phyloP scores from a whole-genome alignment of 1,140 invertebrate genomes.

The Hylaeus anthracinus region DNA sequence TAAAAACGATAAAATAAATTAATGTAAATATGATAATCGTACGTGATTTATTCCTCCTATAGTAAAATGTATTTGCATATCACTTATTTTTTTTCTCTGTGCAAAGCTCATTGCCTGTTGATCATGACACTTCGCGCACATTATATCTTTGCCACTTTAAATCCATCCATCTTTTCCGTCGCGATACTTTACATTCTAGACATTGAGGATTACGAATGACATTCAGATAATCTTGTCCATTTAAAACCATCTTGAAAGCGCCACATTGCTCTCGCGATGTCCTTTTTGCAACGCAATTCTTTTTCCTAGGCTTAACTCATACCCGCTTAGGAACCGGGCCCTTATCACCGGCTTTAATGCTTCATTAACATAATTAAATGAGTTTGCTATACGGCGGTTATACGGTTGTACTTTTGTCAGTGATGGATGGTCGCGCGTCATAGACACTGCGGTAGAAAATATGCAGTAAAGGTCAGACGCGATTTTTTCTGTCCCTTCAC shows the following conservation, averaged over 20 bases:
- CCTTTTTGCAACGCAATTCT: neutral
- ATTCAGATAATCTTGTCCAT: neutral
- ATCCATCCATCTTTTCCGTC: too few species aligned
- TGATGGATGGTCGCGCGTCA: conserved; percentile 41
- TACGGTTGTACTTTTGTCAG: conserved; percentile 11
- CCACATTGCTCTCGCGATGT: neutral
- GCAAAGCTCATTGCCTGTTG: too few species aligned
- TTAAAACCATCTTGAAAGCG: neutral
- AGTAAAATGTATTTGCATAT: too few species aligned
- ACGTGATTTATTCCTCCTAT: too few species aligned
- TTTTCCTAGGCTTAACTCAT: conserved; percentile 5
- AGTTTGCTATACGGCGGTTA: conserved; percentile 25
- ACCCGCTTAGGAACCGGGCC: conserved; percentile 3
- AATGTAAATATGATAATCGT: too few species aligned
- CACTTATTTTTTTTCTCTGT: too few species aligned
- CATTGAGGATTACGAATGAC: too few species aligned
- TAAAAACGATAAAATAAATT: neutral
- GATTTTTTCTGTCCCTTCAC: too few species aligned
- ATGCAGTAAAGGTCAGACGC: neutral
- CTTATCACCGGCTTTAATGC: conserved; percentile 42
- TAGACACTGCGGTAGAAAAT: neutral
- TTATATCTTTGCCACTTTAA: too few species aligned
- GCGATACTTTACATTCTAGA: neutral
- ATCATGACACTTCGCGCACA: too few species aligned
- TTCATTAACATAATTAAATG: conserved; percentile 55